Percentiles rank a stretch among this genome's conserved stretches.
These are phyloP conservation scores for Actinia equina DNA, from an alignment of 64 coral and sea anemone genomes.

Conservation along the genomic window DNA sequence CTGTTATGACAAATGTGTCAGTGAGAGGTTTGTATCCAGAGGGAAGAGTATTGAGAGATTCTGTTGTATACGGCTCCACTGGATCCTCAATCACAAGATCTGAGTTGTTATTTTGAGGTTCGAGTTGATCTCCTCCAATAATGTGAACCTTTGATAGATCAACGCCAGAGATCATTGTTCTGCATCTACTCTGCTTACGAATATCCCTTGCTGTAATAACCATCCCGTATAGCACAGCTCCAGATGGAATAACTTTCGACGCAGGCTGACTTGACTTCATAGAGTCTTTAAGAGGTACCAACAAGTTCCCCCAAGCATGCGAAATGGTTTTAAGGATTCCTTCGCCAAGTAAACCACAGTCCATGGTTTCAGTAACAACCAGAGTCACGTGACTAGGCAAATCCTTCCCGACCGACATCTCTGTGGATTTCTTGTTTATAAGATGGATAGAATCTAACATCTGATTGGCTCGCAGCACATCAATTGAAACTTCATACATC, in stretches of 20 bases:
- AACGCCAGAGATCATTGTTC: conserved; percentile 24
- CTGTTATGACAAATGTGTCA: conserved; percentile 53
- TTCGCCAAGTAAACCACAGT: conserved; percentile 94
- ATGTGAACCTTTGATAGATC: conserved; percentile 50
- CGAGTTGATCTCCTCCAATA: conserved; percentile 71
- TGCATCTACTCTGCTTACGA: conserved; percentile 46
- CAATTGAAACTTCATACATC: conserved; percentile 88
- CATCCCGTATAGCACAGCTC: conserved; percentile 72
- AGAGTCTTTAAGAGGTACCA: not conserved
- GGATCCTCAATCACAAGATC: conserved; percentile 12
- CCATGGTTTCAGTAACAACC: conserved; percentile 86
- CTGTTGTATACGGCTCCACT: conserved; percentile 80
- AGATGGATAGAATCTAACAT: conserved; percentile 66
- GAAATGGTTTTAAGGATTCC: conserved; percentile 79
- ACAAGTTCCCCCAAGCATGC: conserved; percentile 76
- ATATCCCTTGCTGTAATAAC: conserved; percentile 68
- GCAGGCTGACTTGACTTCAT: not conserved
- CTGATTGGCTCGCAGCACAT: conserved; percentile 82
- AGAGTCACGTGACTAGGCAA: conserved; percentile 46
- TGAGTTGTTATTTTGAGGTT: conserved; percentile 6
- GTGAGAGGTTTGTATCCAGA: conserved; percentile 61
- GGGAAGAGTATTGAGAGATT: conserved; percentile 50
- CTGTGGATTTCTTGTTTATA: conserved; percentile 94
- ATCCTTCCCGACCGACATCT: conserved; percentile 62
- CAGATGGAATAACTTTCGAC: conserved; percentile 70